phyloP scores from a whole-genome alignment of 1,140 invertebrate species.

The Dreissena polymorpha region DNA sequence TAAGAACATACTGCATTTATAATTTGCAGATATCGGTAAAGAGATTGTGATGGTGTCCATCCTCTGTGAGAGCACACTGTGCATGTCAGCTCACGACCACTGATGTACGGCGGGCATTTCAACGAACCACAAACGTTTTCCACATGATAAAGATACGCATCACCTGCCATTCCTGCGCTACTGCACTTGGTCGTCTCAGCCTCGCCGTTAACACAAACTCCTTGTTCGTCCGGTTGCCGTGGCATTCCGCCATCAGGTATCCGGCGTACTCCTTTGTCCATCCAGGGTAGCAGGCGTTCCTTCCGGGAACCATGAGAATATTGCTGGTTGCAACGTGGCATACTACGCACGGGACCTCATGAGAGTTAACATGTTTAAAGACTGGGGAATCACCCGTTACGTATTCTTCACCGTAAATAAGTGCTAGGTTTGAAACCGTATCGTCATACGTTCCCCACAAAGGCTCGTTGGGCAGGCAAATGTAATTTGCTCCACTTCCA shows the following conservation, averaged over 20 bases:
- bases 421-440: background rate
- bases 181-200: background rate
- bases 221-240: background rate
- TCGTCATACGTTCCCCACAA: background rate
- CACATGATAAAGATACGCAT: background rate
- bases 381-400: background rate
- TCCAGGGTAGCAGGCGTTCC: constrained; percentile 32
- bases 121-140: constrained; percentile 22
- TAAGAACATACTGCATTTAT: no score
- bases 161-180: background rate
- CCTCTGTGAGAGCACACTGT: constrained; percentile 25
- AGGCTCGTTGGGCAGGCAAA: background rate
- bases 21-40: no score
- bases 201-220: constrained; percentile 12
- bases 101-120: constrained; percentile 26
- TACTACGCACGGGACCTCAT: constrained; percentile 44
- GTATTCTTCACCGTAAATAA: constrained; percentile 35
- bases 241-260: constrained; percentile 29
- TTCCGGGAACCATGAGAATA: constrained; percentile 48
- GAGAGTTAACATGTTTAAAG: background rate
- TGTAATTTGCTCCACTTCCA: background rate
- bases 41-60: no score
- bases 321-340: constrained; percentile 5
- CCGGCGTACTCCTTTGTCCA: constrained; percentile 52
- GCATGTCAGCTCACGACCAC: constrained; percentile 22